These are phyloP conservation scores for Tupaia chinensis DNA, from an alignment of 2,113 vertebrate species.

Conservation along the genomic window DNA sequence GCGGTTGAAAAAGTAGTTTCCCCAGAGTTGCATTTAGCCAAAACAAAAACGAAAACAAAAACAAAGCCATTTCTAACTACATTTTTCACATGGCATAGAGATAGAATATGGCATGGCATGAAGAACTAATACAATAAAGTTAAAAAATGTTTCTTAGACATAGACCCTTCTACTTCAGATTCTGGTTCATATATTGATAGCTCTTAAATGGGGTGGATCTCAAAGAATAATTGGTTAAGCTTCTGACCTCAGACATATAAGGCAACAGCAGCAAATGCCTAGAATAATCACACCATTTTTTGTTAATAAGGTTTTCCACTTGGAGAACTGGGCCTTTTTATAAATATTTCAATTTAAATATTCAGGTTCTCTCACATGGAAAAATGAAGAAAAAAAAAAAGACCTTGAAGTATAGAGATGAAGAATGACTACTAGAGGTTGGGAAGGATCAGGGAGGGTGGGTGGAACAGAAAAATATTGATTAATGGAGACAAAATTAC, in stretches of 20 bases:
- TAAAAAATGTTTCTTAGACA: conserved; percentile 54
- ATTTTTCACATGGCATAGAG: conserved; percentile 51
- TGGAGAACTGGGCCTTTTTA: neutral
- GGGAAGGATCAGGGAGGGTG: too few species aligned
- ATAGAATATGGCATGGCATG: neutral
- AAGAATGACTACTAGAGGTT: too few species aligned
- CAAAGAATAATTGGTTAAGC: conserved; percentile 16
- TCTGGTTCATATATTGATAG: conserved; percentile 11
- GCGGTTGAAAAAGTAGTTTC: conserved; percentile 59
- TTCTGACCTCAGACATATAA: neutral
- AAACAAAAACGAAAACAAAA: neutral
- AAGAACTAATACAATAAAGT: conserved; percentile 43
- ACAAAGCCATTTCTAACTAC: conserved; percentile 4
- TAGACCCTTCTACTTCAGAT: conserved; percentile 11
- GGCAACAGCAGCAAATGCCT: neutral
- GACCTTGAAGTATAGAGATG: too few species aligned
- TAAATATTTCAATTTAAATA: neutral
- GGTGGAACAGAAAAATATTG: too few species aligned
- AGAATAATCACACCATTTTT: neutral
- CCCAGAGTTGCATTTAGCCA: conserved; percentile 38
- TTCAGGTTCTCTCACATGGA: neutral
- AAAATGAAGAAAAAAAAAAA: too few species aligned
- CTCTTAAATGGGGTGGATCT: neutral
- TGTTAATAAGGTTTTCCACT: neutral
- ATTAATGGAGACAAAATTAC: too few species aligned